phyloP scores from a whole-genome alignment of 2,113 vertebrate species.

The Poeciliopsis retropinna region DNA sequence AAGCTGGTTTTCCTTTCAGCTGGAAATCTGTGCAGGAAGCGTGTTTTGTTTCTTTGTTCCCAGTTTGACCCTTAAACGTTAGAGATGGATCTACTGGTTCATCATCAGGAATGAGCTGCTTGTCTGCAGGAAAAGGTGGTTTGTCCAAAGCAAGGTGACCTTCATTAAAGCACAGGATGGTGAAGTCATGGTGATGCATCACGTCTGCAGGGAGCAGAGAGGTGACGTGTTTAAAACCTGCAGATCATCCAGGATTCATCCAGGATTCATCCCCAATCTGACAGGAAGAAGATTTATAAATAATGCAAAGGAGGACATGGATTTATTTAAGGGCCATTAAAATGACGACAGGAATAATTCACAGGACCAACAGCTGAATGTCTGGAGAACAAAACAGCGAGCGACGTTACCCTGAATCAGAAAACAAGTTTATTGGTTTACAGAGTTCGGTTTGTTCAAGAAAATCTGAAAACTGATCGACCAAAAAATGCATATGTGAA shows the following conservation, averaged over 20 bases:
- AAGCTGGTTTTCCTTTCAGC: neutral
- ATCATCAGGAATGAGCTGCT: neutral
- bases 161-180: constrained; percentile 29
- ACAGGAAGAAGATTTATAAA: too few species aligned
- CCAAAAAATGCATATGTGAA: too few species aligned
- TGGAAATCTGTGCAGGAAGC: neutral
- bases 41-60: neutral
- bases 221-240: constrained; percentile 14
- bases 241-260: neutral
- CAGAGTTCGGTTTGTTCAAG: too few species aligned
- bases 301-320: too few species aligned
- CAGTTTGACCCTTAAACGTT: neutral
- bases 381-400: too few species aligned
- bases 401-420: too few species aligned
- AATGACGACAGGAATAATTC: too few species aligned
- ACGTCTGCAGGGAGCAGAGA: constrained; percentile 33
- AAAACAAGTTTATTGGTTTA: too few species aligned
- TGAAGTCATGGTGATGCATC: constrained; percentile 57
- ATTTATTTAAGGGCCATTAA: too few species aligned
- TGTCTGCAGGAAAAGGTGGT: constrained; percentile 1
- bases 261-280: too few species aligned
- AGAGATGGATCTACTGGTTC: neutral
- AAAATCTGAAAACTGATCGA: too few species aligned
- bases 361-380: too few species aligned
- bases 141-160: constrained; percentile 54